phyloP scores from a whole-genome alignment of 2,113 vertebrate species.

The Marmota monax region DNA sequence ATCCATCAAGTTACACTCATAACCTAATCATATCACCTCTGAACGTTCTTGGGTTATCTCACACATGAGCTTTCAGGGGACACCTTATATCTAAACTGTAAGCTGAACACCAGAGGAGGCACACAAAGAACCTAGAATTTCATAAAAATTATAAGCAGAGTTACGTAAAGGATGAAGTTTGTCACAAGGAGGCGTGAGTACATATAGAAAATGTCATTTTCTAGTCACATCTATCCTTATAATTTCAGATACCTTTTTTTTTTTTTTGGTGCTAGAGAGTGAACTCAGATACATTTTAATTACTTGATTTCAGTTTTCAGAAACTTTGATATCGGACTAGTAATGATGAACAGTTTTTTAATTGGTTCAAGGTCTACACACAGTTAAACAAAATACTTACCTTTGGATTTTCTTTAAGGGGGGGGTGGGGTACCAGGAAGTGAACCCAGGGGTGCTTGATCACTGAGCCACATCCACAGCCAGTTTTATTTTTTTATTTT shows the following conservation, averaged over 20 bases:
- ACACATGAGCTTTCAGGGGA: too few species aligned
- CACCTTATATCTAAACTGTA: too few species aligned
- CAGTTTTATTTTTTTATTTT: too few species aligned
- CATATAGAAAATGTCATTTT: background rate
- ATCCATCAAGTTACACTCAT: too few species aligned
- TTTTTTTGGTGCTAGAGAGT: background rate
- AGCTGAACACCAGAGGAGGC: background rate
- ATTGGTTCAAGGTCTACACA: slow-evolving; percentile 1
- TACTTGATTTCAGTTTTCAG: slow-evolving; percentile 17
- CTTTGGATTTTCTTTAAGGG: background rate
- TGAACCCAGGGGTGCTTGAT: too few species aligned
- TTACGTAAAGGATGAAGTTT: background rate
- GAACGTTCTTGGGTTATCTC: too few species aligned
- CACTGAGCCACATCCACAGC: too few species aligned
- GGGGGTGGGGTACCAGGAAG: too few species aligned
- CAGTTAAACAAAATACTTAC: background rate
- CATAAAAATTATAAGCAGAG: background rate
- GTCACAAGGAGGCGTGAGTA: background rate
- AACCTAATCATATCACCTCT: too few species aligned
- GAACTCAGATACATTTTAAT: background rate
- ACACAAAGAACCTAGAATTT: background rate
- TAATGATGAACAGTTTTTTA: background rate
- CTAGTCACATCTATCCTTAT: background rate
- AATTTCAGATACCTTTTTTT: background rate
- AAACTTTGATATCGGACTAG: background rate